Base-by-base conservation (phyloP, 2,888 invertebrate species). In the Oligia strigilis region DNA sequence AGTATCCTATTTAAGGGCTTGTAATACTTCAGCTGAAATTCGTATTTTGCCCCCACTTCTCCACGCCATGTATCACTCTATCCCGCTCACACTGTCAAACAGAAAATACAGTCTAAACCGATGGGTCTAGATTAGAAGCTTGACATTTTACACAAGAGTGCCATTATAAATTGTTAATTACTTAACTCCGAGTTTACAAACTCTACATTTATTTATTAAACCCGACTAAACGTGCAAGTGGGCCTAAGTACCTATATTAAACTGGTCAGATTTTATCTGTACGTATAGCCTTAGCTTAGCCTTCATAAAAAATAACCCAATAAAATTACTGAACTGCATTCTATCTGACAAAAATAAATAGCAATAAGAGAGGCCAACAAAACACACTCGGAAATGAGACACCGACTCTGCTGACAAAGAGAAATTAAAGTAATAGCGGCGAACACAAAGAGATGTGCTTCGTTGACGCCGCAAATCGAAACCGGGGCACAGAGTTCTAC, bases 391-490 rank as follows among this genome's bases (percentile, higher is more conserved):
- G 81, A 85, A 89, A 89, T 90, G 81, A 86, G 83, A 78, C 82
- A 78, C 64, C 65, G 62, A 75, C 78, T 36, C 75, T 40, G 77
- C 76, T 85, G 86, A 85, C 90, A 88, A 86, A 90, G 84, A 88
- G 81, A 91, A 92, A 91, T 92, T 90, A 90, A 91, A 92, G 87
- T 88, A 84, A 91, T 85, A 88, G 85, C 75, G 72, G 76, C 74
- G 77, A 83, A 83, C 86, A 84, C 81, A 69, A 82, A 88, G 82
- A 58, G 80, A 75, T 67, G 72, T 82, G 80, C 78, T 84, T 75
- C 78, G 83, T 82, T 86, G 88, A 83, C 83, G 86, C 88, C 90
- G 88, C 92, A 93, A 93, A 93, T 93, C 90, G 92, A 90, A 91
- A 90, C 92, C 91, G 81, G 78, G 40, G 11, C 58, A 60, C 36